Base-by-base conservation (phyloP, 1,140 invertebrate species). In the Brachionus manjavacas region DNA sequence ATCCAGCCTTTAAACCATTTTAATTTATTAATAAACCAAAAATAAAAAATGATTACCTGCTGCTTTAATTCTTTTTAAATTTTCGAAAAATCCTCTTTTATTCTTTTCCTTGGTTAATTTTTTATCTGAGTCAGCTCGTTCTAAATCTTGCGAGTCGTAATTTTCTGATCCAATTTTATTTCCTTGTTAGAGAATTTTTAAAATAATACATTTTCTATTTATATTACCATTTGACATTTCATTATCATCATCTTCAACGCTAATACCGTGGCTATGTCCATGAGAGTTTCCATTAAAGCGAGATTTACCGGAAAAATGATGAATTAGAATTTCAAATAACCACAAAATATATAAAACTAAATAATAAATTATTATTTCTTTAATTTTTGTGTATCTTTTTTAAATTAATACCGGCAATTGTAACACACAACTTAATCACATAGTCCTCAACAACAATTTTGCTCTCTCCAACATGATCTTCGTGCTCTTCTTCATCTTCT, bases 1-100 rank as follows among this genome's bases (percentile, higher is more conserved):
- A 97, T 96, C 94, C 94, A 96, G 9, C 52, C 52, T 60, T 52
- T 52, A 52, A 52, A 52, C 14, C 14, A n/a, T 14, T 6, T 4
- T 3, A 52, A 14, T 52, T 52, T 14, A 16, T 52, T 52, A 16
- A n/a, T 52, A 31, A 35, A 35, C 0, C 3, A 8, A 60, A 9
- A 20, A 25, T 60, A 25, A 20, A 7, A 9, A 60, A 60, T n/a
- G n/a, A 60, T 20, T 23, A 11, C 79, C 79, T 35, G 79, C 23
- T 66, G 52, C 20, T 81, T 81, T 81, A 60, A 81, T 68, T 64
- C 52, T 60, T 60, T 64, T 81, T 46, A 81, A 81, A 64, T 64
- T 64, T 20, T 41, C 11, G 35, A 60, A 41, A 35, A 68, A 81
- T 14, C 25, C n/a, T 31, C n/a, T 31, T 12, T 70, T 70, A 8